A percentile compares a stretch with the other conserved stretches of the same genome.
These are phyloP conservation scores for Tor tambroides DNA, from an alignment of 2,113 vertebrate species.

Conservation along the genomic window DNA sequence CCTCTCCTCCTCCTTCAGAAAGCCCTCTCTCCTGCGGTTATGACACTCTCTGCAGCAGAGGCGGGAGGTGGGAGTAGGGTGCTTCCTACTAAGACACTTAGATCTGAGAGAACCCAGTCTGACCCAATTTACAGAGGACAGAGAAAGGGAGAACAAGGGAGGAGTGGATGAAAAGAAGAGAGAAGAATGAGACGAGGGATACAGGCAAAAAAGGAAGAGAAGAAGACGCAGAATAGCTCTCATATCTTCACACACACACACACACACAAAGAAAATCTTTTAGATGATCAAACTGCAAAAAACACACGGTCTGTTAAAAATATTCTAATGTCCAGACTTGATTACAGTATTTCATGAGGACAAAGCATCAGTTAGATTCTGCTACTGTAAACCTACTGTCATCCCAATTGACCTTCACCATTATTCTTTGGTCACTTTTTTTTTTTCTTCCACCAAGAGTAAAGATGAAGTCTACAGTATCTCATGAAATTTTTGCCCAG, in stretches of 20 bases:
- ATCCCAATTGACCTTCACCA: background rate
- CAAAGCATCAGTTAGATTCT: background rate
- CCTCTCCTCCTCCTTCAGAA: slow-evolving; percentile 19
- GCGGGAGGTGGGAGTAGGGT: slow-evolving; percentile 1
- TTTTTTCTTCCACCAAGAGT: background rate
- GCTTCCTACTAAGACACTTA: slow-evolving; percentile 50
- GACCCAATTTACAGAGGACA: slow-evolving; percentile 60
- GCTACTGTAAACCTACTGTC: background rate
- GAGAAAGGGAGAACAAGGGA: background rate
- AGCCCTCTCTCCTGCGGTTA: slow-evolving; percentile 44
- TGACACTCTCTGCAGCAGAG: slow-evolving; percentile 36
- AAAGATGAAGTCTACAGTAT: too few relatives aligned
- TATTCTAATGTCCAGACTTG: background rate
- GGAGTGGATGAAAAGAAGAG: background rate
- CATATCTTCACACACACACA: slow-evolving; percentile 59
- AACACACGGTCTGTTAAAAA: background rate
- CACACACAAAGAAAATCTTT: too few relatives aligned
- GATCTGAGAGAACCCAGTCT: slow-evolving; percentile 56
- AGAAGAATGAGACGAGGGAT: background rate
- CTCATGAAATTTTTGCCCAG: background rate
- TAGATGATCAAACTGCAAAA: slow-evolving; percentile 14
- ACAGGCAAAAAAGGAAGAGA: slow-evolving; percentile 5
- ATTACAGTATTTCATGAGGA: background rate
- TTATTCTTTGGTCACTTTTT: background rate
- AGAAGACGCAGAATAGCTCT: background rate